Evolutionary conservation across 2,888 invertebrate genomes (phyloP), one percentile per base, ranked within the genome.

Genomic region (Anoplius nigerrimus): DNA sequence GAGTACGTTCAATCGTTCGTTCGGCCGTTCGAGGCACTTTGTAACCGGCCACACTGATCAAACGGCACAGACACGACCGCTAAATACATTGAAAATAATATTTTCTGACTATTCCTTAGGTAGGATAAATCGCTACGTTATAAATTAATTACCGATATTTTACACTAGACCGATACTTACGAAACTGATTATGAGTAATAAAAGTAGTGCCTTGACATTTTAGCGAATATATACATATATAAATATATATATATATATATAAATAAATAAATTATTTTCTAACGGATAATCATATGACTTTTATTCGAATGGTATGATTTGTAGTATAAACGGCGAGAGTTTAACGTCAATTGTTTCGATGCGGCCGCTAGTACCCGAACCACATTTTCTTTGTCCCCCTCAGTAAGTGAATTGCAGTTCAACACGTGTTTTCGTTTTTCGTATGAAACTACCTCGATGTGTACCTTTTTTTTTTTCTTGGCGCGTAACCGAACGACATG

Each of bases 191-290:
- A 69, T 65, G 70, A 69, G 71, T 76, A 81, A 78, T 72, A 77
- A 73, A 74, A 76, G 79, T 84, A 86, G 87, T 86, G 87, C 87
- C 87, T 88, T 87, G 84, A 82, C 81, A 86, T 79, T 85, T 82
- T 82, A 82, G 34, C 11, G 34, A 34, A 34, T 34, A 34, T 27
- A 2, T 27, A 27, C 6, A 27, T 6, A 6, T 27, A 27, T 27
- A 27, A 5, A 27, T 27, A 27, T 27, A 27, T 27, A 27, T 6
- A 27, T 6, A 27, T 34, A 83, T 81, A 71, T 80, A 81, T 69
- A 72, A 78, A 72, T 59, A 79, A 84, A 87, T 87, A 87, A 87
- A 86, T 87, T 87, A 87, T 87, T 88, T 86, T 87, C 78, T 81
- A 86, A 82, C 70, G 22, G 58, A 71, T 8, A 76, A 6, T 51